phyloP scores from a whole-genome alignment of 2,888 invertebrate genomes.

The Callyntrura guangdongensis region DNA sequence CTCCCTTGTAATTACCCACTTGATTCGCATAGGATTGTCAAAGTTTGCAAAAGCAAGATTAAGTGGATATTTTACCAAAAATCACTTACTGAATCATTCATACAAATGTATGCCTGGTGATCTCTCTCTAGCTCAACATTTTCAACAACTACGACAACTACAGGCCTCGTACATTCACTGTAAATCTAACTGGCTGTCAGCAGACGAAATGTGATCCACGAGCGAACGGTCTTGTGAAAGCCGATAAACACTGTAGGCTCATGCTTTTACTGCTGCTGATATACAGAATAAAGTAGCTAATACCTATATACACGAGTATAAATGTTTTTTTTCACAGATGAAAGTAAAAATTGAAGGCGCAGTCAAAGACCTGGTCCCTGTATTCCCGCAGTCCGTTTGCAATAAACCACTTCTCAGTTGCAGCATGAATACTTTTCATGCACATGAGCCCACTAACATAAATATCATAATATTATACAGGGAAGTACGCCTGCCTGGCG shows the following conservation, averaged over 20 bases:
- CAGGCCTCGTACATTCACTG: too few relatives aligned
- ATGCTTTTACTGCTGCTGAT: not conserved
- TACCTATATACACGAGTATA: not conserved
- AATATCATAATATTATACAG: not conserved
- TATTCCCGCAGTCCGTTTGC: not conserved
- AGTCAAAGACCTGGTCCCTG: not conserved
- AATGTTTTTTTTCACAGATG: conserved; percentile 28
- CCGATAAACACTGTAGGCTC: not conserved
- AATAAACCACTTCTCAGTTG: conserved; percentile 6
- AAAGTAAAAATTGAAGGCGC: not conserved
- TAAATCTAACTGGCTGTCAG: too few relatives aligned
- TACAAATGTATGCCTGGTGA: too few relatives aligned
- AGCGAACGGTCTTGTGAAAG: not conserved
- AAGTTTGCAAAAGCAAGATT: too few relatives aligned
- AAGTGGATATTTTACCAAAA: too few relatives aligned
- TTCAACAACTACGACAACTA: too few relatives aligned
- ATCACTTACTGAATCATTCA: too few relatives aligned
- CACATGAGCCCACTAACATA: not conserved
- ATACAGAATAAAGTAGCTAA: not conserved
- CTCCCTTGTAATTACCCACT: too few relatives aligned
- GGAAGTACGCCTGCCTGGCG: not conserved
- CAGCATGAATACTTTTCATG: not conserved
- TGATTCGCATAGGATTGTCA: too few relatives aligned
- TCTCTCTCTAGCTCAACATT: too few relatives aligned
- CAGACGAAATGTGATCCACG: not conserved